Base-by-base conservation (phyloP, 2,113 vertebrate species). In the Megalops atlanticus region DNA sequence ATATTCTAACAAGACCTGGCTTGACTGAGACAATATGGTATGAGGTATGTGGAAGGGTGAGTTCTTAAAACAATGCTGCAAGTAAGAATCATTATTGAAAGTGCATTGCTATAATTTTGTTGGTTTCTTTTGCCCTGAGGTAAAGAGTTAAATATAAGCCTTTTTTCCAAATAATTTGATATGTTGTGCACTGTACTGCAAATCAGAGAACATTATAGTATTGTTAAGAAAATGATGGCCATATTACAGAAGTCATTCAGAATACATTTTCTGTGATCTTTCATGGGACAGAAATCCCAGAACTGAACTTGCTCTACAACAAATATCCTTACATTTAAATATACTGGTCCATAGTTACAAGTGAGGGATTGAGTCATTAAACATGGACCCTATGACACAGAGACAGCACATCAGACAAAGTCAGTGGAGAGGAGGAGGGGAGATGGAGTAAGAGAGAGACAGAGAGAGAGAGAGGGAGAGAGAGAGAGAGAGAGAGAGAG, bases 1-100 rank as follows among this genome's bases (percentile, higher is more conserved):
- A 35, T 80, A 31, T 36, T 31, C 84, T 18, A 78, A 76, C 84
- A 86, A 85, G 85, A 76, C 49, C 14, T 38, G 39, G 72, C 80
- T 81, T 64, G 84, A 3, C 41, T 80, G 41, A 4, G 58, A 39
- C 33, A 72, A 74, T 24, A 27, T 33, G 4, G 43, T 21, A 27
- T 52, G 10, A 74, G 45, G 82, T 77, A 80, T 84, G 82, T 77
- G 74, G 79, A 71, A 77, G 39, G 35, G 74, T 77, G 68, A 77
- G 40, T 47, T 47, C 8, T 41, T 12, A 43, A 80, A n/a, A 80
- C 6, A n/a, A 79, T 71, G n/a, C 16, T 81, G 40, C 39, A 80
- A 78, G 78, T 35, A 72, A 14, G 24, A 41, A n/a, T 36, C 2
- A 12, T 68, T 70, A 40, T 81, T 47, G 24, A n/a, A 84, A 21